Evolutionary conservation across 2,888 invertebrate genomes (phyloP).

Genomic region (Agrotis ipsilon): DNA sequence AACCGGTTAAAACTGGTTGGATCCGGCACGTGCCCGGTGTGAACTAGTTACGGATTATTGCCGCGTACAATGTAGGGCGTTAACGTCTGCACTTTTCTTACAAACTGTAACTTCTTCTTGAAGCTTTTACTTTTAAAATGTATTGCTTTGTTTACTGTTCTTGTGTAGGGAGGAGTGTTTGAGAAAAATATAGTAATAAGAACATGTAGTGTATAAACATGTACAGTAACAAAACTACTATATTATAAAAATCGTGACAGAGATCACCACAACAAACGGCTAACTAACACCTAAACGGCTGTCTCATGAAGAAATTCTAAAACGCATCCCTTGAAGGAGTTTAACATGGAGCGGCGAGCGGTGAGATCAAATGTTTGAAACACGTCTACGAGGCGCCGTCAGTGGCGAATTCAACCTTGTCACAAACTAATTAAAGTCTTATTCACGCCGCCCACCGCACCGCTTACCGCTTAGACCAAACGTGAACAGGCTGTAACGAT

Average conservation of each 20-base stretch:
- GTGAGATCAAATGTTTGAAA: too few relatives aligned
- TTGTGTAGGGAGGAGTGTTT: background rate
- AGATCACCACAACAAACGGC: too few relatives aligned
- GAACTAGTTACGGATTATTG: conserved; percentile 64
- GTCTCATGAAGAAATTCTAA: too few relatives aligned
- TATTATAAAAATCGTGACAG: too few relatives aligned
- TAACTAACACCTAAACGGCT: too few relatives aligned
- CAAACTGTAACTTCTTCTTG: conserved; percentile 23
- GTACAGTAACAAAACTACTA: background rate
- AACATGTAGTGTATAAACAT: background rate
- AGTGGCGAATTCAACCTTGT: too few relatives aligned
- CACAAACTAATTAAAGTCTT: too few relatives aligned
- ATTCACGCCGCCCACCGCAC: too few relatives aligned
- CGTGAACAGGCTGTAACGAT: background rate
- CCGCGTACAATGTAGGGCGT: conserved; percentile 40
- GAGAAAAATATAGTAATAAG: conserved; percentile 14
- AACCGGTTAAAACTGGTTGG: conserved; percentile 46
- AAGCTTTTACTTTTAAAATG: conserved; percentile 41
- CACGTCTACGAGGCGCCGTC: too few relatives aligned
- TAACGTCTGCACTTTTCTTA: conserved; percentile 39
- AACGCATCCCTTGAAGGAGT: too few relatives aligned
- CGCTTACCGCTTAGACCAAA: too few relatives aligned
- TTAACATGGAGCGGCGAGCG: too few relatives aligned
- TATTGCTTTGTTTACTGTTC: conserved; percentile 44
- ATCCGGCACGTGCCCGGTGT: conserved; percentile 53